A percentile compares a stretch with the other conserved stretches of the same genome.
These are phyloP conservation scores for Bombus waltoni DNA, from an alignment of 1,140 invertebrate genomes.

Conservation along the genomic window DNA sequence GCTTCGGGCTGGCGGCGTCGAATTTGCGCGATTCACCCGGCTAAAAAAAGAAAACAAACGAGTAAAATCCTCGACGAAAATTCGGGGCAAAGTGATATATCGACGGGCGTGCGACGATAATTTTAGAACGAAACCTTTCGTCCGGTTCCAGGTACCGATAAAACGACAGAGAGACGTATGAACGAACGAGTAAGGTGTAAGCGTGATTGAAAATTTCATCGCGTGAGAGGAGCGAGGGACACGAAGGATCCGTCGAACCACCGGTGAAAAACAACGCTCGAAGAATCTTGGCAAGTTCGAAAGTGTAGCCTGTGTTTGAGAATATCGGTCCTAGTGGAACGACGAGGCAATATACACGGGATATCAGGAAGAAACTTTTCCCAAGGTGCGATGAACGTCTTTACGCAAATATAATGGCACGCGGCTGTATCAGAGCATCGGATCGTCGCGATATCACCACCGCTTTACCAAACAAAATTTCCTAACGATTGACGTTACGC, in stretches of 20 bases:
- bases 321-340: background rate
- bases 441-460: background rate
- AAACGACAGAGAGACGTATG: background rate
- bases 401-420: background rate
- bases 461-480: background rate
- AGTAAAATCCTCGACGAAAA: background rate
- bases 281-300: background rate
- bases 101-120: background rate
- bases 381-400: conserved; percentile 9
- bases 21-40: background rate
- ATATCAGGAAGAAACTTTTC: background rate
- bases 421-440: too few species aligned
- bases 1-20: too few species aligned
- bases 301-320: background rate
- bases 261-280: background rate
- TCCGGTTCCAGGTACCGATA: conserved; percentile 29
- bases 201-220: background rate
- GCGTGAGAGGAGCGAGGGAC: background rate
- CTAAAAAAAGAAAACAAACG: background rate
- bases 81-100: background rate
- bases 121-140: background rate
- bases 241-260: background rate
- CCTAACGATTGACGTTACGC: background rate
- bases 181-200: background rate
- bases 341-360: background rate